A percentile compares a stretch with the other conserved stretches of the same genome.
These are phyloP conservation scores for Cynocephalus volans DNA, from an alignment of 2,113 vertebrate genomes.

Conservation along the genomic window DNA sequence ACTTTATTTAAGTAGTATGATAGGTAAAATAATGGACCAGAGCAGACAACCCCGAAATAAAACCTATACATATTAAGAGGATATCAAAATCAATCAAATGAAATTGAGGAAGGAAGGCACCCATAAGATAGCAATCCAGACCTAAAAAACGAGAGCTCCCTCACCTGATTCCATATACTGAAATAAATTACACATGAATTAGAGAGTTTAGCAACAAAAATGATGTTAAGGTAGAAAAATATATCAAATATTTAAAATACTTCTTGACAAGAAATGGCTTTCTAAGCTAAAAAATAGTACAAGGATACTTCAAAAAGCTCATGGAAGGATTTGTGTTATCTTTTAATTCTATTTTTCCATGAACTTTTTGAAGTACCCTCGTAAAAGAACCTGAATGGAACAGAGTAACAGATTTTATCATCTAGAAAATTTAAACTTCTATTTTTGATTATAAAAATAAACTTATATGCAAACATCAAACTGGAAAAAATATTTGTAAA, in stretches of 20 bases:
- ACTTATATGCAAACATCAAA: background rate
- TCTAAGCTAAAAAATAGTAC: background rate
- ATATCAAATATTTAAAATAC: background rate
- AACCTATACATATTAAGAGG: too few relatives aligned
- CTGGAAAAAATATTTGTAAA: background rate
- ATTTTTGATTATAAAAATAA: slow-evolving; percentile 19
- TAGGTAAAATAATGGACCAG: background rate
- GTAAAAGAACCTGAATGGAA: background rate
- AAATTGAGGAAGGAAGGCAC: background rate
- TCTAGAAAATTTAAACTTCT: background rate
- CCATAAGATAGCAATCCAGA: background rate
- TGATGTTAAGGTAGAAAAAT: background rate
- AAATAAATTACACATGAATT: slow-evolving; percentile 1
- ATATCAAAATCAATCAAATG: background rate
- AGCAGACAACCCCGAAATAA: background rate
- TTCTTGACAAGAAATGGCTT: background rate
- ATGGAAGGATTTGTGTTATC: too few relatives aligned
- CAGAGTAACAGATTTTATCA: background rate
- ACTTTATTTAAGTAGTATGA: too few relatives aligned
- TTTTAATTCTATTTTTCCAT: too few relatives aligned
- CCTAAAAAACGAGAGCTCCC: background rate
- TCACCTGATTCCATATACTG: background rate
- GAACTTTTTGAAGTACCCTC: too few relatives aligned
- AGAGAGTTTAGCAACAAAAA: background rate
- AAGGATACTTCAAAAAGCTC: too few relatives aligned